These are phyloP conservation scores for Nebria ingens DNA, from an alignment of 1,140 invertebrate species.

Conservation along the genomic window DNA sequence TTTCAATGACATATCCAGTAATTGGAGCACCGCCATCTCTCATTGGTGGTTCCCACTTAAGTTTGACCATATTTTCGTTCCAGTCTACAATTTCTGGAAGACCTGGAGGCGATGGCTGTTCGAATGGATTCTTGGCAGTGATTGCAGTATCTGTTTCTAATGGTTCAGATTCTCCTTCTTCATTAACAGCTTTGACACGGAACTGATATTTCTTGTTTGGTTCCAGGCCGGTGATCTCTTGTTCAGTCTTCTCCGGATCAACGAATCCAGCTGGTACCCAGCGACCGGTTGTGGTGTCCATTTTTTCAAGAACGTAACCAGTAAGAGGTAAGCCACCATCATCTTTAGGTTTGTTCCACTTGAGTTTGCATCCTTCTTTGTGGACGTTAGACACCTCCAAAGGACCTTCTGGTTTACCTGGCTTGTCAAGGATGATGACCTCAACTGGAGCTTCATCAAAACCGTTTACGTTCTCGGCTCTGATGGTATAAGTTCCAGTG, in stretches of 20 bases:
- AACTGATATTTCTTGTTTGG: constrained; percentile 91
- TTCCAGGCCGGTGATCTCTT: constrained; percentile 78
- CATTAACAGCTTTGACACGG: constrained; percentile 88
- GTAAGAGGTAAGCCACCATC: constrained; percentile 88
- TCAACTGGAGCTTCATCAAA: constrained; percentile 90
- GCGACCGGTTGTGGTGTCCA: constrained; percentile 76
- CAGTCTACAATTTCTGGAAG: constrained; percentile 89
- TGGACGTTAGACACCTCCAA: constrained; percentile 85
- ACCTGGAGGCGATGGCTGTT: constrained; percentile 78
- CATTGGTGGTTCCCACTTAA: constrained; percentile 93
- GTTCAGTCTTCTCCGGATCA: constrained; percentile 79
- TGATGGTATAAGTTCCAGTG: constrained; percentile 84
- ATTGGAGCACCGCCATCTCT: constrained; percentile 95
- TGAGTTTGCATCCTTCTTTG: constrained; percentile 89
- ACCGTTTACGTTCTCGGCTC: constrained; percentile 85
- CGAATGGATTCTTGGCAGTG: constrained; percentile 93
- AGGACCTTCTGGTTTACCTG: constrained; percentile 87
- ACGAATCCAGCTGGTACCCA: constrained; percentile 79
- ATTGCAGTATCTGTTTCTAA: constrained; percentile 77
- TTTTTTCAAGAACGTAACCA: constrained; percentile 86
- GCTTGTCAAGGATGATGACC: constrained; percentile 89
- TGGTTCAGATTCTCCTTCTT: constrained; percentile 91
- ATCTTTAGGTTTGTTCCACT: constrained; percentile 92
- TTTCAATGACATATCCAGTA: constrained; percentile 88
- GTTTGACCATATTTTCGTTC: constrained; percentile 82